phyloP scores from a whole-genome alignment of 2,113 vertebrate genomes.

The Caretta caretta region DNA sequence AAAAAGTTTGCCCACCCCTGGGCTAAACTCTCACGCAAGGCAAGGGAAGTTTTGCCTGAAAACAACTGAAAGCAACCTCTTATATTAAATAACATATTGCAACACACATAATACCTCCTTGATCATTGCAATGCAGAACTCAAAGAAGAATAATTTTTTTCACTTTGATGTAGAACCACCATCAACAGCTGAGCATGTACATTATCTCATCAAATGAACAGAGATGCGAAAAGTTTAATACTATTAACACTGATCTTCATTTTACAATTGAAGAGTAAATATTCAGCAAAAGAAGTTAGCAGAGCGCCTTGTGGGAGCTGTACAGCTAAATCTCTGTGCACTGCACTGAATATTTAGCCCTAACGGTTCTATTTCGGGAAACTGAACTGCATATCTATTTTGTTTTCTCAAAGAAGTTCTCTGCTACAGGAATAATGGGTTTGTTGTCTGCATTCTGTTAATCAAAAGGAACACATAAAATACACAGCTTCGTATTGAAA shows the following conservation, averaged over 20 bases:
- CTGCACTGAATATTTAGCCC: neutral
- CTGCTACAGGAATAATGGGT: neutral
- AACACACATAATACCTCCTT: neutral
- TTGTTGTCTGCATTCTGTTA: neutral
- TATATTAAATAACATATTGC: neutral
- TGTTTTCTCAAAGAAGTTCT: neutral
- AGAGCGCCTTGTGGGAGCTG: neutral
- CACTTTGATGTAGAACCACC: neutral
- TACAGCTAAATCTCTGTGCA: neutral
- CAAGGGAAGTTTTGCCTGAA: neutral
- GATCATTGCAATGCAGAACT: slow-evolving; percentile 7
- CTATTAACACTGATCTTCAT: neutral
- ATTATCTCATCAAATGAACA: neutral
- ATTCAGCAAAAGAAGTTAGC: neutral
- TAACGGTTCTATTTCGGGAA: neutral
- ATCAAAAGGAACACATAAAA: neutral
- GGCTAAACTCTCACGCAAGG: neutral
- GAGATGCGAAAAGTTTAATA: neutral
- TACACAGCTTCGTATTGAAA: neutral
- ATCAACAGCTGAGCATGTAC: slow-evolving; percentile 4
- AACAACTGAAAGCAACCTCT: neutral
- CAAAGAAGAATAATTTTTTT: slow-evolving; percentile 20
- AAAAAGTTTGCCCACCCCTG: no score
- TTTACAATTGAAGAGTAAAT: neutral
- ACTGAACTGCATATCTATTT: neutral